Base-by-base conservation (phyloP, 2,797 vertebrate genomes). In the Oreochromis grahami region DNA sequence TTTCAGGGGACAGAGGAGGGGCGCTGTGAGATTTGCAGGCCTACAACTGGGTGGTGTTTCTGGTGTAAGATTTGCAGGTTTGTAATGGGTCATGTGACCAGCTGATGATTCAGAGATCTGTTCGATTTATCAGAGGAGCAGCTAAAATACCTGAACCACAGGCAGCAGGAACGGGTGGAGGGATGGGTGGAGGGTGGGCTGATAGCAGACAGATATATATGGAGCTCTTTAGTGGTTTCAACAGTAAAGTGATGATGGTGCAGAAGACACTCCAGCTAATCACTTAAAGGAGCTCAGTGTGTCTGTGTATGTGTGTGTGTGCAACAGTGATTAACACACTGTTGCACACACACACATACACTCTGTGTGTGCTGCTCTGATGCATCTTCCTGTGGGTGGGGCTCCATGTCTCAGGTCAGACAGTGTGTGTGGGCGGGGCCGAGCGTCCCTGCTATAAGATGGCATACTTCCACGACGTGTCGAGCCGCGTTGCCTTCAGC, bases 401-500 rank as follows among this genome's bases (percentile, higher is more conserved):
- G 26, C 24, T 78, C n/a, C 55, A 0, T 76, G 65, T 88, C 72
- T 91, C 72, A 99, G 98, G 98, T 90, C 98, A 98, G 91, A 98
- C 96, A 3, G 95, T 99, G 86, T 99, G 98, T 86, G 93, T 97
- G 12, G 94, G 96, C 1, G 96, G 95, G 38, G 85, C 94, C 1
- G 96, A 96, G 76, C 95, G 41, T 9, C 97, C 97, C 0, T 99
- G 98, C 93, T 99, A 99, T 92, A 99, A 99, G 81, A 97, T 99
- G 4, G 98, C 98, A 1, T 99, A 98, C 88, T 99, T 99, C 94
- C 98, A 97, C 1, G 97, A 99, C 7, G 92, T 99, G 88, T 96
- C 97, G 2, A 97, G 98, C 55, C 96, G 98, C 0, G 97, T 99
- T 26, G 97, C 97, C 14, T 99, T 99, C 86, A 92, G 93, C 78